Evolutionary conservation across 2,113 vertebrate species (phyloP).

Genomic region (Mirounga angustirostris): DNA sequence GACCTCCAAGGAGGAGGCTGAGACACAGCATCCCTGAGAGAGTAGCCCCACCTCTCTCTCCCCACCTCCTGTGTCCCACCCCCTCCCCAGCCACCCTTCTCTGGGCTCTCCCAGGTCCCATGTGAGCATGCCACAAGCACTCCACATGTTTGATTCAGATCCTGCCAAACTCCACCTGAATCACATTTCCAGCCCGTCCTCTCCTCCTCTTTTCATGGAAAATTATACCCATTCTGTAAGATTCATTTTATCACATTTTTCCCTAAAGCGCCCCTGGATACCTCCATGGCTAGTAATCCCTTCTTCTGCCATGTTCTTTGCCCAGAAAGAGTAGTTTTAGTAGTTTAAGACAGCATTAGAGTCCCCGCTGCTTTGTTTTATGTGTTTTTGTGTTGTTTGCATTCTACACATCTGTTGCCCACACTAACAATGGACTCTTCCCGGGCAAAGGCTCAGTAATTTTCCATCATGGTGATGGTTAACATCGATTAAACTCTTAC

Average conservation of each 20-base stretch:
- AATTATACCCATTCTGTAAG: neutral
- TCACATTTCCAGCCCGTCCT: too few relatives aligned
- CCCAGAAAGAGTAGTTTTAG: too few relatives aligned
- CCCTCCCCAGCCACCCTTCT: neutral
- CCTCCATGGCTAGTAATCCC: fast-evolving
- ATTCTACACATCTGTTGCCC: neutral
- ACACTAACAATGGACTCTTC: neutral
- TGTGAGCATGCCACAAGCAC: neutral
- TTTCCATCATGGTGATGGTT: fast-evolving
- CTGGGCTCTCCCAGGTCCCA: neutral
- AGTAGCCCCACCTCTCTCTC: neutral
- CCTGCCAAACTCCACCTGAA: neutral
- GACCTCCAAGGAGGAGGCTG: neutral
- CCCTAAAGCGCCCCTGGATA: neutral
- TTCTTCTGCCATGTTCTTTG: neutral
- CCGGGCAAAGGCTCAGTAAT: too few relatives aligned
- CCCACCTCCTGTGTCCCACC: too few relatives aligned
- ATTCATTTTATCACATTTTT: fast-evolving
- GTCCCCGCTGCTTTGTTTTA: neutral
- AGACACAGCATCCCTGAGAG: neutral
- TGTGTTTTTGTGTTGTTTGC: neutral
- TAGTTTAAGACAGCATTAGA: neutral
- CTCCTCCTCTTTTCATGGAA: neutral
- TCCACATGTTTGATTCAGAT: neutral
- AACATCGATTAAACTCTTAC: neutral